Evolutionary conservation across 2,888 invertebrate species (phyloP).

Genomic region (Nemotelus pantherinus): DNA sequence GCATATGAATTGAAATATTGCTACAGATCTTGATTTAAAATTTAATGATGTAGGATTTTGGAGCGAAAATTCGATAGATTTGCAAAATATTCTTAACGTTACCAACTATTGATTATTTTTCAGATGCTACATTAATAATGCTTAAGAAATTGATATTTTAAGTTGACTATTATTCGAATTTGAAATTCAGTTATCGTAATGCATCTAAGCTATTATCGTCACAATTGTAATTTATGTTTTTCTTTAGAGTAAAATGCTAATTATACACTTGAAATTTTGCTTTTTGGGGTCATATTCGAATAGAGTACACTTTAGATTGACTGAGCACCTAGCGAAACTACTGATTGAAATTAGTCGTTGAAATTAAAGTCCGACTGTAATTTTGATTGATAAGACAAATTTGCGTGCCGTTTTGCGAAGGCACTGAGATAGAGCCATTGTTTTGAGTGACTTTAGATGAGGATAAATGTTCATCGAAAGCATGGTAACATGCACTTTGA

Average conservation of each 20-base stretch:
- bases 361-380: not conserved
- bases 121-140: slow-evolving; percentile 19
- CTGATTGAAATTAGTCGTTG: not conserved
- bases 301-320: slow-evolving; percentile 18
- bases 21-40: slow-evolving; percentile 3
- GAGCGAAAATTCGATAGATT: slow-evolving; percentile 16
- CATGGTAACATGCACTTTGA: no score
- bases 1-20: slow-evolving; percentile 19
- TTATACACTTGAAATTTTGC: not conserved
- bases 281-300: slow-evolving; percentile 17
- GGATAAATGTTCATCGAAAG: not conserved
- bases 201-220: slow-evolving; percentile 1
- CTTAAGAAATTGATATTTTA: not conserved
- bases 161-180: not conserved
- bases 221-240: not conserved
- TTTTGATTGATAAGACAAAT: slow-evolving; percentile 6
- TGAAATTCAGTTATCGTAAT: not conserved
- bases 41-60: not conserved
- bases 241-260: not conserved
- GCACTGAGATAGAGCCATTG: slow-evolving; percentile 36
- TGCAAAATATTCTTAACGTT: slow-evolving; percentile 36
- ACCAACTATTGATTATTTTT: not conserved
- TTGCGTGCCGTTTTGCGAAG: slow-evolving; percentile 27
- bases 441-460: slow-evolving; percentile 7
- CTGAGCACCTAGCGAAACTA: not conserved